Conservation (phyloP, 1,140 invertebrate genomes). For the Brachionus rubens region DNA sequence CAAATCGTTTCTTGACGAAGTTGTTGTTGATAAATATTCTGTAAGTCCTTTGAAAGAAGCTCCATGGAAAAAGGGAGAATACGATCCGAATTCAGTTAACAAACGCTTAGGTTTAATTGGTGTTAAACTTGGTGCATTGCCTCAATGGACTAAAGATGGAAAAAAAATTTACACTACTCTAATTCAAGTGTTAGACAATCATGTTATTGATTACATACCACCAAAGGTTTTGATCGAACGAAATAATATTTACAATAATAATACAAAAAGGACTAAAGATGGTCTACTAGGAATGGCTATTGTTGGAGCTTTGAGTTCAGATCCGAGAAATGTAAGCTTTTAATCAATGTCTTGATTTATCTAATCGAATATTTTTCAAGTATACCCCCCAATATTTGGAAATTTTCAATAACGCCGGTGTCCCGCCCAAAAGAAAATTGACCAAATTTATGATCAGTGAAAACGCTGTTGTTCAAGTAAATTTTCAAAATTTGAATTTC, state of each 20-base stretch:
- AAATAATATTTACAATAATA: constrained; percentile 54
- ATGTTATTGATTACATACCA: constrained; percentile 84
- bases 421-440: constrained; percentile 80
- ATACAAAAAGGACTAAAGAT: constrained; percentile 51
- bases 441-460: constrained; percentile 80
- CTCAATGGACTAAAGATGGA: constrained; percentile 85
- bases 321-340: constrained; percentile 69
- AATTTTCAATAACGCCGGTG: constrained; percentile 77
- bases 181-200: constrained; percentile 88
- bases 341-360: constrained; percentile 5
- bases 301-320: constrained; percentile 81
- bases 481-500: constrained; percentile 47
- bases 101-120: constrained; percentile 79
- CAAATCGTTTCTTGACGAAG: constrained; percentile 74
- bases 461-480: constrained; percentile 68
- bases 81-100: constrained; percentile 61
- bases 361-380: constrained; percentile 50
- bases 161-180: constrained; percentile 73
- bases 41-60: constrained; percentile 65
- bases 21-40: constrained; percentile 67
- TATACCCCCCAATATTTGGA: constrained; percentile 84
- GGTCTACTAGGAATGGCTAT: constrained; percentile 69
- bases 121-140: constrained; percentile 85
- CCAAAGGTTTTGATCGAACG: constrained; percentile 69
- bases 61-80: constrained; percentile 64